Conservation (phyloP, 2,113 vertebrate species). For the Geothlypis trichas region DNA sequence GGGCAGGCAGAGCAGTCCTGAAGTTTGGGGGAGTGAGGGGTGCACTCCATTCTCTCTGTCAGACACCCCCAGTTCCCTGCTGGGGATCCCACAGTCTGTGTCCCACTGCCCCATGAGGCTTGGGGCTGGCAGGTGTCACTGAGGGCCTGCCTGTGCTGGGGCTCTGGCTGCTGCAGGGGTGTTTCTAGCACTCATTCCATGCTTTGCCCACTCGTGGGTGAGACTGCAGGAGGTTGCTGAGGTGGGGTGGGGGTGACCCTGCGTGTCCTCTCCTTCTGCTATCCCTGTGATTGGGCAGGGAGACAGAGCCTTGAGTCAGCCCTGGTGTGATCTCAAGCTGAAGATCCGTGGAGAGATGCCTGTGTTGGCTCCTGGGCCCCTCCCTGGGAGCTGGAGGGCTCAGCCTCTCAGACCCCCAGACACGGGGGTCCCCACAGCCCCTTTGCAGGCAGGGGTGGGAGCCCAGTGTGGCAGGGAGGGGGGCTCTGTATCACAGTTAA, state of each 20-base stretch:
- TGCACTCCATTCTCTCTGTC: neutral
- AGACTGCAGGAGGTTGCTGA: neutral
- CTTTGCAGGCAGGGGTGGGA: neutral
- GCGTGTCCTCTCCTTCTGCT: neutral
- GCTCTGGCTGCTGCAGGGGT: neutral
- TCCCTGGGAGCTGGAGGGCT: neutral
- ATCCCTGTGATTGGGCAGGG: neutral
- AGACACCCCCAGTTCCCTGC: neutral
- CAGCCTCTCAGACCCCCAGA: accelerated
- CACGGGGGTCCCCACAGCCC: accelerated
- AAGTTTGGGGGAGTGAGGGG: neutral
- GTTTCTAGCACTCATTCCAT: neutral
- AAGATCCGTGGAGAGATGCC: neutral
- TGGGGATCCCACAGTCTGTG: accelerated
- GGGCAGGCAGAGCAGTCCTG: neutral
- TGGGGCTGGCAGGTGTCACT: neutral
- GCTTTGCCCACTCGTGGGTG: accelerated
- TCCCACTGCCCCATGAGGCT: accelerated
- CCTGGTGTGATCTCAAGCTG: neutral
- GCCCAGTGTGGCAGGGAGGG: neutral
- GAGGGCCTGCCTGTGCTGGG: neutral
- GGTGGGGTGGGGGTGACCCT: accelerated
- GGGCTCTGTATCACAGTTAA: neutral
- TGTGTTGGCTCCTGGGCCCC: neutral
- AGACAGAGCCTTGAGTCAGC: neutral